Base-by-base conservation (phyloP, 2,113 vertebrate species). In the Limanda limanda region DNA sequence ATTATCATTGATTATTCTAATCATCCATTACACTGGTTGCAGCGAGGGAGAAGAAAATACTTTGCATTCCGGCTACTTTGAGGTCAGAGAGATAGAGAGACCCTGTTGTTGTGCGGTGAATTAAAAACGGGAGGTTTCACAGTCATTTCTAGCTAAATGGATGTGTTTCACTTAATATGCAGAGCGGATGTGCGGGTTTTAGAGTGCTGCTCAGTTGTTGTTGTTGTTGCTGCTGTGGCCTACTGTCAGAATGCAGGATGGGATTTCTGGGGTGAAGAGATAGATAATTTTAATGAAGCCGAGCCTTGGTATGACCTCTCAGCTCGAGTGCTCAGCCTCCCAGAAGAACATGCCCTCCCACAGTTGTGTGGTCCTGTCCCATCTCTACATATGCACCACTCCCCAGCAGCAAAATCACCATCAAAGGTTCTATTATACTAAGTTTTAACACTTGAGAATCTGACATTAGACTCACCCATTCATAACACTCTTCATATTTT, bases 281-380 rank as follows among this genome's bases (percentile, higher is more conserved):
- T 20, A 87, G 86, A 90, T 87, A 42, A 86, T 81, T 90, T 79
- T 88, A 89, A 91, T 86, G 85, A 89, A 72, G 69, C 65, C 7
- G 21, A 77, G 66, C 5, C 7, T 37, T 48, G 31, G 52, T 64
- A 12, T 78, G 81, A 90, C 79, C 86, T 87, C 77, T 67, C 48
- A n/a, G 75, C 42, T 64, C n/a, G 21, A 72, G 40, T 11, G 37
- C 69, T 57, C 35, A 47, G 70, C 83, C 85, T 84, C 69, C 77
- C 78, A 69, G 67, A 72, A 71, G 74, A 60, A 35, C 61, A 71
- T 54, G 68, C 40, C 21, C 62, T 75, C 40, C 24, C 54, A 57
- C 24, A 74, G 66, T 64, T 4, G 45, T 84, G 85, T 83, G 84
- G 79, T 66, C 79, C 79, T 37, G 66, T 81, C 80, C 40, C 14